phyloP scores from a whole-genome alignment of 2,797 vertebrate genomes.

The Cercopithecus neglectus region DNA sequence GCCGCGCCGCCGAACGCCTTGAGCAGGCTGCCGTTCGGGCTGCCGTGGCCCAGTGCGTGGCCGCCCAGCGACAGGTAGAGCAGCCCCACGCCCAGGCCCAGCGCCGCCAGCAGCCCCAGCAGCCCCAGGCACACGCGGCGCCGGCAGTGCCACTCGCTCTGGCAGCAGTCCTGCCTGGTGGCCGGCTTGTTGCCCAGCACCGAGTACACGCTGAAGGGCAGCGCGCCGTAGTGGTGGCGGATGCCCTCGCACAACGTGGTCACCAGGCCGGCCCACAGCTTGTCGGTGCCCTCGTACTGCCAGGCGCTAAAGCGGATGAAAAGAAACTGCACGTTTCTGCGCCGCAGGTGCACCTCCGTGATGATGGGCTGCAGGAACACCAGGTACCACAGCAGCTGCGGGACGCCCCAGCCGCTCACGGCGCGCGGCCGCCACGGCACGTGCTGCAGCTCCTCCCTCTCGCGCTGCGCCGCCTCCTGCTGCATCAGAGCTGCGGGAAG shows the following conservation, averaged over 20 bases:
- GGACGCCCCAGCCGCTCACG: constrained; percentile 78
- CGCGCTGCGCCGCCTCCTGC: constrained; percentile 77
- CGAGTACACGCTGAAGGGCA: constrained; percentile 89
- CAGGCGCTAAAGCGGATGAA: constrained; percentile 95
- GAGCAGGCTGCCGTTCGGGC: background rate
- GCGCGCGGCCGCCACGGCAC: constrained; percentile 47
- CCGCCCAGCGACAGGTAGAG: constrained; percentile 72
- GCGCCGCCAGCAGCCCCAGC: constrained; percentile 60
- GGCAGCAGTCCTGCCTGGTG: constrained; percentile 56
- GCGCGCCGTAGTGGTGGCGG: constrained; percentile 88
- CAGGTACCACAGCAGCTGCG: constrained; percentile 83
- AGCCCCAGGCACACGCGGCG: constrained; percentile 63
- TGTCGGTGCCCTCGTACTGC: constrained; percentile 95
- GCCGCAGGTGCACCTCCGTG: constrained; percentile 86
- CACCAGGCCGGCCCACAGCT: constrained; percentile 94
- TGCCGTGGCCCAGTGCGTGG: background rate
- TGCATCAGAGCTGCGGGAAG: constrained; percentile 78
- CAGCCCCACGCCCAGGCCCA: constrained; percentile 43
- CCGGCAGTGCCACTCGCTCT: constrained; percentile 82
- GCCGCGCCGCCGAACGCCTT: constrained; percentile 76
- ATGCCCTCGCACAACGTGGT: constrained; percentile 90
- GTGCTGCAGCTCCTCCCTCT: constrained; percentile 64
- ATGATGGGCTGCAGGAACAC: constrained; percentile 91
- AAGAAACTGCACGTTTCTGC: constrained; percentile 88
- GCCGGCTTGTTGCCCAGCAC: constrained; percentile 80